Evolutionary conservation across 2,797 vertebrate species (phyloP).

Genomic region (Limnodromus scolopaceus): DNA sequence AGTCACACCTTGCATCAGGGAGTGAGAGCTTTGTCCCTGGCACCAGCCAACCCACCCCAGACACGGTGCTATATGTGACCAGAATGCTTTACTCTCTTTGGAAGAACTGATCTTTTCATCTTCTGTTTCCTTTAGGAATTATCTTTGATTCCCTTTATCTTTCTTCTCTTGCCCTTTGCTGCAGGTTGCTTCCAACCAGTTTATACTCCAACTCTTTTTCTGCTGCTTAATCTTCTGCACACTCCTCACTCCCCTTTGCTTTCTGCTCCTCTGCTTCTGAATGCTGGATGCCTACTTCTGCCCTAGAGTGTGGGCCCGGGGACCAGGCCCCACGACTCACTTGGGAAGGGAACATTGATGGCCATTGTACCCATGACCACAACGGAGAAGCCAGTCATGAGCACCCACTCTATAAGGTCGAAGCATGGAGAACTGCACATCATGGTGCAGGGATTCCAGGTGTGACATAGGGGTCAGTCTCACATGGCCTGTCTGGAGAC

Average conservation of each 20-base stretch:
- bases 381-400: background rate
- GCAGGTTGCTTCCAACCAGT: background rate
- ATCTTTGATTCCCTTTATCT: conserved; percentile 1
- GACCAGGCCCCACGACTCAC: background rate
- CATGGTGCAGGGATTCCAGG: background rate
- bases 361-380: background rate
- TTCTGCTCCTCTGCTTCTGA: background rate
- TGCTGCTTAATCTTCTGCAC: background rate
- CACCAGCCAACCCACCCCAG: background rate
- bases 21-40: background rate
- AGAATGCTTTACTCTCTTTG: background rate
- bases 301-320: accelerated
- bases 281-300: background rate
- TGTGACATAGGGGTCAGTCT: accelerated
- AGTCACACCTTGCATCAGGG: background rate
- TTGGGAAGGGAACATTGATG: background rate
- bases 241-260: background rate
- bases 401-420: background rate
- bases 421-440: background rate
- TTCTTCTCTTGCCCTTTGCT: conserved; percentile 10
- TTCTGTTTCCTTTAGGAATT: background rate
- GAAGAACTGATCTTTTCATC: conserved; percentile 8
- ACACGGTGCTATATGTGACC: background rate
- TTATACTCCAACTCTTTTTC: background rate
- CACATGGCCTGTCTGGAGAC: background rate